Conservation (phyloP, 2,797 vertebrate species). For the Chelidonichthys spinosus region DNA sequence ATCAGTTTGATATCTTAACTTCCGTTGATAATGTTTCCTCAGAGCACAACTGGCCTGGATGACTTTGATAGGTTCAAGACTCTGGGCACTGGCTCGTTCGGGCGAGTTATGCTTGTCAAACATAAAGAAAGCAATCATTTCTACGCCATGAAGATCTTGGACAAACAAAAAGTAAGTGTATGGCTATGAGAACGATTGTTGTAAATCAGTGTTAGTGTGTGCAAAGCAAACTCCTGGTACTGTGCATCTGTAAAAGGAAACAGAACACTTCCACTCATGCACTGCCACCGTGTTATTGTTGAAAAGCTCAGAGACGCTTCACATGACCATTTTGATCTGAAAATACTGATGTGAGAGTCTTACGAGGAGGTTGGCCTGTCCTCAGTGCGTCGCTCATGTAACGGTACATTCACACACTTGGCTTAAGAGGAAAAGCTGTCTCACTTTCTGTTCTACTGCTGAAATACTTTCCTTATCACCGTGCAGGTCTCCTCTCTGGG, state of each 20-base stretch:
- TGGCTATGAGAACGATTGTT: not conserved
- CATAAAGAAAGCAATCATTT: conserved; percentile 97
- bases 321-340: conserved; percentile 49
- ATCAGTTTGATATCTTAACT: conserved; percentile 20
- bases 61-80: conserved; percentile 99
- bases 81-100: conserved; percentile 97
- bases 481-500: not conserved
- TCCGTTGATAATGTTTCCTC: conserved; percentile 49
- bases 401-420: conserved; percentile 10
- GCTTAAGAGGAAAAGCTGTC: conserved; percentile 22
- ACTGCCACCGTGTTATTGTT: conserved; percentile 19
- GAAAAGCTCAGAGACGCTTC: conserved; percentile 59
- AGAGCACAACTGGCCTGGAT: conserved; percentile 96
- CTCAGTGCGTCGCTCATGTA: not conserved
- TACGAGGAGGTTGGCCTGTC: conserved; percentile 24
- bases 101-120: conserved; percentile 98
- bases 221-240: not conserved
- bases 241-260: conserved; percentile 66
- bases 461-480: not conserved
- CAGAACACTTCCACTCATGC: conserved; percentile 56
- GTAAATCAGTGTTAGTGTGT: not conserved
- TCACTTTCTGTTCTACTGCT: conserved; percentile 28
- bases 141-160: conserved; percentile 99
- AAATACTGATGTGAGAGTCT: conserved; percentile 67
- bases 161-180: conserved; percentile 95